Base-by-base conservation (phyloP, 2,797 vertebrate species). In the Acanthornis magna region DNA sequence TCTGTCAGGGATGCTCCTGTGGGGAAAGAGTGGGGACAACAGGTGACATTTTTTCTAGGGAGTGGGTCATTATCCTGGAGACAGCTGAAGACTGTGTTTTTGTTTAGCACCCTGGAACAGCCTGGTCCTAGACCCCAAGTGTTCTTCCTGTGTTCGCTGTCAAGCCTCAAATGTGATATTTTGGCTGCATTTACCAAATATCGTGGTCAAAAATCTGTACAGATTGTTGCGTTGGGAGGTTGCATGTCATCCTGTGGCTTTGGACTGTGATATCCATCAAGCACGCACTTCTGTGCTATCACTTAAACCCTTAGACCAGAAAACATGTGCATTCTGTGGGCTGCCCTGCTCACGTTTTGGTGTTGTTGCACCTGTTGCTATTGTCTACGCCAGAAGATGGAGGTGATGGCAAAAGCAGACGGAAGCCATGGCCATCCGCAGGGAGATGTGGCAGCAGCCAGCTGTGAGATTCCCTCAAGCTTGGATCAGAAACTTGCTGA, bases 201-300 rank as follows among this genome's bases (percentile, higher is more conserved):
- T 1, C 11, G 0, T 0, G 1, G 42, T 61, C 38, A 45, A 43
- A 54, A 74, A 50, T 5, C n/a, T n/a, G 7, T 12, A 1, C 1
- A 0, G 29, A 3, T 19, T 51, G 32, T 40, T 73, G 62, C 20
- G n/a, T 36, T n/a, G 5, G 85, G 84, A 75, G 27, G 16, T 23
- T 47, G 27, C 1, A 0, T 22, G 51, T 73, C 23, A 3, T 58
- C 67, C 76, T 51, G 50, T 61, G 58, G 10, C 84, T 89, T 70
- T 79, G 63, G 78, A 47, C 79, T 92, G 72, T 1, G 0, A 63
- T 72, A 71, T 17, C 43, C 62, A 62, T 94, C 32, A 50, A 38
- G 20, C 36, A 5, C 50, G 71, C 6, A 3, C 43, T 77, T 70
- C 61, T 78, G 22, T 74, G 5, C 42, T 85, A 29, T 23, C 85